Conservation (phyloP, 30 jellyfish, hydroid and myxozoan species). For the Turritopsis dohrnii region DNA sequence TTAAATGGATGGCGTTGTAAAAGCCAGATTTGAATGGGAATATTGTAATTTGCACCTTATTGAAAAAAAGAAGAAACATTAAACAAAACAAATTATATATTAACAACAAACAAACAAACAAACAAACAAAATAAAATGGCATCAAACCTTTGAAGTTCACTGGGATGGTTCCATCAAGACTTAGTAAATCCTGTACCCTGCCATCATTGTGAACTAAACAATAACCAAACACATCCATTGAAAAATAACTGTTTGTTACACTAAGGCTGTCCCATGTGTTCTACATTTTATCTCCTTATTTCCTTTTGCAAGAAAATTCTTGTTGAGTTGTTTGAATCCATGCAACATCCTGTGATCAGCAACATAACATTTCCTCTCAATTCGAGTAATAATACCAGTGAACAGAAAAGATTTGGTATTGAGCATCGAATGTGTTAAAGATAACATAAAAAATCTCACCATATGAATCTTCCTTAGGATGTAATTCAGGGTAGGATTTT, state of each 20-base stretch:
- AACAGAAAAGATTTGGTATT: too few species aligned
- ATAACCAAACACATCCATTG: neutral
- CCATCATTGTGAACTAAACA: conserved; percentile 52
- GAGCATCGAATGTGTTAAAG: neutral
- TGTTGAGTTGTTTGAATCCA: too few species aligned
- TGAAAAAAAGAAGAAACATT: neutral
- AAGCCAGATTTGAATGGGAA: conserved; percentile 75
- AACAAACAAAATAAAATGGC: neutral
- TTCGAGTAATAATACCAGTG: too few species aligned
- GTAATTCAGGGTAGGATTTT: conserved; percentile 43
- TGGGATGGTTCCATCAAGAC: conserved; percentile 73
- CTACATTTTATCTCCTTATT: too few species aligned
- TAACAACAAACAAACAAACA: neutral
- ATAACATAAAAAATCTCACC: conserved; percentile 25
- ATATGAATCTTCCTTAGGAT: conserved; percentile 51
- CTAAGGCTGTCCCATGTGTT: too few species aligned
- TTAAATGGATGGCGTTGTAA: conserved; percentile 50
- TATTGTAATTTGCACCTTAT: conserved; percentile 63
- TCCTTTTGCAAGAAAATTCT: too few species aligned
- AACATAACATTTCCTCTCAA: too few species aligned
- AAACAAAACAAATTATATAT: neutral
- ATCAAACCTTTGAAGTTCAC: conserved; percentile 52
- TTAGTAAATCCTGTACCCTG: conserved; percentile 9
- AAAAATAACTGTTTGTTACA: too few species aligned
- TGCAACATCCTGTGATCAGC: too few species aligned